Conservation (phyloP, 2,888 invertebrate species). For the Barypeithes pellucidus region DNA sequence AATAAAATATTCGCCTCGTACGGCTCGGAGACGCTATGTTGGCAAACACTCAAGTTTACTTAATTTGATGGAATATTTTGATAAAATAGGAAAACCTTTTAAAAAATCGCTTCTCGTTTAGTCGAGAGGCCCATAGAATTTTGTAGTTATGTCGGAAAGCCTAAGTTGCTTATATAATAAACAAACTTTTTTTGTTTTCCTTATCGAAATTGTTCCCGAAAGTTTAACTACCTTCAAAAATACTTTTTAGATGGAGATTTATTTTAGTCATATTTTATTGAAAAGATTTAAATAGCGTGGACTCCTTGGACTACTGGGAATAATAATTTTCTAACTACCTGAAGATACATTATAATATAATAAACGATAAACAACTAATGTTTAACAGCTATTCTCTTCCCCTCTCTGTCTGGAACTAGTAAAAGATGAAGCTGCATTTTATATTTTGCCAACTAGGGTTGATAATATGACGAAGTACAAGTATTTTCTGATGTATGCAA, state of each 20-base stretch:
- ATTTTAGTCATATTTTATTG: neutral
- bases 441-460: too few species aligned
- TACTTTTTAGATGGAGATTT: neutral
- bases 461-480: too few species aligned
- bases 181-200: neutral
- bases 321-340: too few species aligned
- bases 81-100: conserved; percentile 38
- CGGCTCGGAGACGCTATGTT: conserved; percentile 9
- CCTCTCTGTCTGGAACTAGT: too few species aligned
- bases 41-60: conserved; percentile 37
- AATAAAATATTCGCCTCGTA: conserved; percentile 21
- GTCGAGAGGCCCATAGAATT: conserved; percentile 5
- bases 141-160: neutral
- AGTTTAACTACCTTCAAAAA: conserved; percentile 7
- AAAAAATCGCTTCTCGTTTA: conserved; percentile 33
- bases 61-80: conserved; percentile 36
- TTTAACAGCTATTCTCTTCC: too few species aligned
- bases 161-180: conserved; percentile 15
- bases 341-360: too few species aligned
- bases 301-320: too few species aligned
- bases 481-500: too few species aligned
- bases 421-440: too few species aligned
- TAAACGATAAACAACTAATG: too few species aligned
- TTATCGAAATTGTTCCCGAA: neutral
- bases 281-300: too few species aligned